Base-by-base conservation (phyloP, 2,888 invertebrate species). In the Brachypterus glaber region DNA sequence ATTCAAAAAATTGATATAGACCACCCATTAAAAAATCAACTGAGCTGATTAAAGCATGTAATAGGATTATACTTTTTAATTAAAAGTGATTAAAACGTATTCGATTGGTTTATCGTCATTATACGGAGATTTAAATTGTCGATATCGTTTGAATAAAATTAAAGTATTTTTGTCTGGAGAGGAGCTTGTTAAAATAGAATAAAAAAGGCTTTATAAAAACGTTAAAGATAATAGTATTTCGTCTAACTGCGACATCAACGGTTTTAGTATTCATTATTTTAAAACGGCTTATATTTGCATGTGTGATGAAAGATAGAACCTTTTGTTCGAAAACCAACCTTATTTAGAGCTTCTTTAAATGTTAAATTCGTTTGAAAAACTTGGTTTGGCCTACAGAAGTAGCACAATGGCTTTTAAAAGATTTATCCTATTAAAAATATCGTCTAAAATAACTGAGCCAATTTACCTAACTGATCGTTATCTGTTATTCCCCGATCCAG, bases 221-320 rank as follows among this genome's bases (percentile, higher is more conserved):
- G 42, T 39, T 37, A 27, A 27, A 27, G 27, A 27, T 34, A 43
- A 41, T 41, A 51, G 52, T 51, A 51, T 51, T n/a, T 53, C 49
- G 37, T 52, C 55, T 55, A 57, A 58, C 55, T 49, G 57, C 54
- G 55, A 62, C 61, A 59, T 63, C 61, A 63, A 63, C 53, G 60
- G 61, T 61, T 60, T 63, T 62, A 63, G 53, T 54, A 60, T 60
- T 63, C 61, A 61, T 63, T 62, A 63, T 60, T 59, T 60, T 51
- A 52, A 52, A 57, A 60, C 51, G 52, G 55, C 54, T 58, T 54
- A 52, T 45, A 57, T 60, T 59, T 55, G 54, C 58, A 60, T 59
- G 57, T 60, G 57, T 59, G 55, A 58, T 55, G 52, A 50, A 37
- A 50, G 50, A 48, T 50, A 37, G 35, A 33, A 31, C 21, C 30